Evolutionary conservation across 2,888 invertebrate genomes (phyloP), one percentile per base, ranked within the genome.

Genomic region (Drosophila greeni): DNA sequence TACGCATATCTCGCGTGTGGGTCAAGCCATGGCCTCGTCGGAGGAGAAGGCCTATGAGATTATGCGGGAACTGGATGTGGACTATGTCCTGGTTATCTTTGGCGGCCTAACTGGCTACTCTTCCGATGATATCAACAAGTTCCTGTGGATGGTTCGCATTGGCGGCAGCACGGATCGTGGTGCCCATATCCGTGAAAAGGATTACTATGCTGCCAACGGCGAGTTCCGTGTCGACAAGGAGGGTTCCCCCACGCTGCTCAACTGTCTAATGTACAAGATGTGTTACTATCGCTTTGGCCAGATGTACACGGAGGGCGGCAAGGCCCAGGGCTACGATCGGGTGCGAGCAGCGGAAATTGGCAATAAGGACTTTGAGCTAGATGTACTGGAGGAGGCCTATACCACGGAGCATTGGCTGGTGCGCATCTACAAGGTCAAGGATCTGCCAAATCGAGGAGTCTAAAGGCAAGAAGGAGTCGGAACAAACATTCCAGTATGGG

Each of bases 401-500:
- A 99, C 99, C 18, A 97, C 98, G 0, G 99, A 99, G 88, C 98
- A 99, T 90, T 99, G 99, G 99, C 92, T 99, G 48, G 99, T 99
- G 59, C 93, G 99, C 85, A 97, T 99, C 86, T 99, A 98, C 90
- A 97, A 97, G 91, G 98, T 99, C 34, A 98, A 98, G 90, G 95
- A 96, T 89, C 91, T 97, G 75, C 94, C 95, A 68, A 98, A 98
- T 90, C 91, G 96, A 82, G 96, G 96, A 43, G 92, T 92, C 70
- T 95, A 91, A 91, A 31, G 12, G 18, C n/a, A 5, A 11, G 18
- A 2, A 5, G 4, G n/a, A 39, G 12, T 45, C 60, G 14, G 12
- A 16, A 12, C 23, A 12, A 29, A n/a, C 55, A 56, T 56, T 56
- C 55, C 55, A 33, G 18, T 29, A 26, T 29, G 45, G 45, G 29